Evolutionary conservation across 2,888 invertebrate species (phyloP).

Genomic region (Xanthorhoe designata): DNA sequence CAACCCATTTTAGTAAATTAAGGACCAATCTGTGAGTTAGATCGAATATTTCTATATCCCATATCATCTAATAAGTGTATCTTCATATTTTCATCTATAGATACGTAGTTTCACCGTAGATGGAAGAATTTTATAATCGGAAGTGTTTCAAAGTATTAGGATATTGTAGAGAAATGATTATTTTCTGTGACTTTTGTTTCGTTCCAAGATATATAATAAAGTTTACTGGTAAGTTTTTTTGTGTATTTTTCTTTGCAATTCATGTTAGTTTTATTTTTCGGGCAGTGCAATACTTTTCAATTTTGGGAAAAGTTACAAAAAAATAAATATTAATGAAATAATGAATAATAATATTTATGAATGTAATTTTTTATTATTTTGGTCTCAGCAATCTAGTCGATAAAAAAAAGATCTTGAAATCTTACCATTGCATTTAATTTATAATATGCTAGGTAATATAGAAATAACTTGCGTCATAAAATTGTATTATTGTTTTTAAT

Average conservation of each 20-base stretch:
- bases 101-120: slow-evolving; percentile 52
- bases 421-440: slow-evolving; percentile 40
- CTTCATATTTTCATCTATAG: slow-evolving; percentile 51
- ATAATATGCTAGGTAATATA: slow-evolving; percentile 10
- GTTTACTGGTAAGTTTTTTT: background rate
- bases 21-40: slow-evolving; percentile 75
- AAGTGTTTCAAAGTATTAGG: slow-evolving; percentile 35
- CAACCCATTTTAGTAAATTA: slow-evolving; percentile 58
- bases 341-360: too few relatives aligned
- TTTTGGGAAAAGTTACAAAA: background rate
- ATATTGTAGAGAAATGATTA: slow-evolving; percentile 31
- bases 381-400: slow-evolving; percentile 37
- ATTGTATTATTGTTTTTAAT: slow-evolving; percentile 41
- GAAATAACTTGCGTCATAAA: slow-evolving; percentile 16
- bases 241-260: slow-evolving; percentile 4
- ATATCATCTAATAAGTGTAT: slow-evolving; percentile 63
- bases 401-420: slow-evolving; percentile 32
- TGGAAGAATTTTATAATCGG: slow-evolving; percentile 59
- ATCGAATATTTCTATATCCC: slow-evolving; percentile 59
- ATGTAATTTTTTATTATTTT: slow-evolving; percentile 16
- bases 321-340: too few relatives aligned
- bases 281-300: slow-evolving; percentile 76
- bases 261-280: slow-evolving; percentile 55
- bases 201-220: background rate
- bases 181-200: background rate